These are phyloP conservation scores for Silurus meridionalis DNA, from an alignment of 2,113 vertebrate genomes.

Conservation along the genomic window DNA sequence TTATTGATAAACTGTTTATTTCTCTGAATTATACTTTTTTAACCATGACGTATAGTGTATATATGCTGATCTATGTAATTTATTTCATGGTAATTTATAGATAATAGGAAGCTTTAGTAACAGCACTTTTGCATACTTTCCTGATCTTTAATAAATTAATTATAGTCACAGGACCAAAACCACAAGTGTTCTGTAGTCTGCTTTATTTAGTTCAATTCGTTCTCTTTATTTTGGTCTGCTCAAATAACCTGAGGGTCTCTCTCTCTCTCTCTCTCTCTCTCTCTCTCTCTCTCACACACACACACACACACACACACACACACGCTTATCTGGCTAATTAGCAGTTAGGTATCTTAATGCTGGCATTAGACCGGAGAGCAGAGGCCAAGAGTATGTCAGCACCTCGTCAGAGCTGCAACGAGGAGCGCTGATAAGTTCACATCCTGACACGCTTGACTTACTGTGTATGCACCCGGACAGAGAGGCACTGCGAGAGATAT, in stretches of 20 bases:
- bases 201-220: background rate
- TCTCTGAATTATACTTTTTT: background rate
- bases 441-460: constrained; percentile 11
- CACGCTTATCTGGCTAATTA: constrained; percentile 48
- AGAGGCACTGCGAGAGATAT: background rate
- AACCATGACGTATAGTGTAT: background rate
- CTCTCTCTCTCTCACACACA: background rate
- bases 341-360: constrained; percentile 43
- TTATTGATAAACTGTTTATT: background rate
- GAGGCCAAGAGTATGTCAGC: constrained; percentile 46
- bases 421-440: background rate
- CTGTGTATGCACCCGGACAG: background rate
- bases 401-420: constrained; percentile 11
- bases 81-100: background rate
- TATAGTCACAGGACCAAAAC: background rate
- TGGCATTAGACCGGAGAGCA: constrained; percentile 15
- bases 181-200: background rate
- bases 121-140: background rate
- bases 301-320: constrained; percentile 31
- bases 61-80: background rate
- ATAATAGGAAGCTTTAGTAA: background rate
- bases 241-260: background rate
- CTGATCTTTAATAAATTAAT: background rate
- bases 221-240: background rate
- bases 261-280: too few species aligned